phyloP scores from a whole-genome alignment of 1,140 invertebrate genomes.

The Sweltsa coloradensis region DNA sequence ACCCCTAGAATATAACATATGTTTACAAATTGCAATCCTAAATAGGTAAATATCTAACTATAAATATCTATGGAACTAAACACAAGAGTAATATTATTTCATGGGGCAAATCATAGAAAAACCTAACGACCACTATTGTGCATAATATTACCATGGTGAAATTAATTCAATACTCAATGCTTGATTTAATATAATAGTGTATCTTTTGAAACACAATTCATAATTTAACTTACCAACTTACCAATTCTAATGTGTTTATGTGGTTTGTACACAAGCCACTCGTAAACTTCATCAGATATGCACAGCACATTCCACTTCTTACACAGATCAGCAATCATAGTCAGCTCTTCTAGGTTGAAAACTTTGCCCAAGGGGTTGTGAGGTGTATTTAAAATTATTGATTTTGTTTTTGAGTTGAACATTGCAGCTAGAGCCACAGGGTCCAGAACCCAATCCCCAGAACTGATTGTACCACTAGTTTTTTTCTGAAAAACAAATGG shows the following conservation, averaged over 20 bases:
- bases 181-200: too few relatives aligned
- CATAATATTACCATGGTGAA: too few relatives aligned
- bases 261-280: conserved; percentile 88
- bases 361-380: conserved; percentile 95
- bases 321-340: conserved; percentile 74
- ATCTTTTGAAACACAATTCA: too few relatives aligned
- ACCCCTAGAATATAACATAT: neutral
- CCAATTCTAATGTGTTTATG: conserved; percentile 81
- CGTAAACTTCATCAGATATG: conserved; percentile 95
- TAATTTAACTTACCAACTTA: too few relatives aligned
- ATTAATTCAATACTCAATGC: too few relatives aligned
- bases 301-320: conserved; percentile 88
- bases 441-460: conserved; percentile 84
- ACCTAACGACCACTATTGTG: too few relatives aligned
- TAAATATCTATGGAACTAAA: too few relatives aligned
- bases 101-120: too few relatives aligned
- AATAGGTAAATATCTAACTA: too few relatives aligned
- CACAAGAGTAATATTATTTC: too few relatives aligned
- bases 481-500: conserved; percentile 27
- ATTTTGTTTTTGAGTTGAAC: conserved; percentile 89
- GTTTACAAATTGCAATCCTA: neutral
- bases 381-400: conserved; percentile 91
- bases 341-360: conserved; percentile 53
- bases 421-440: conserved; percentile 62
- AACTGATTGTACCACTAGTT: conserved; percentile 35